Evolutionary conservation across 2,888 invertebrate genomes (phyloP), one percentile per base, ranked within the genome.

Genomic region (Agrenia bidenticulata): DNA sequence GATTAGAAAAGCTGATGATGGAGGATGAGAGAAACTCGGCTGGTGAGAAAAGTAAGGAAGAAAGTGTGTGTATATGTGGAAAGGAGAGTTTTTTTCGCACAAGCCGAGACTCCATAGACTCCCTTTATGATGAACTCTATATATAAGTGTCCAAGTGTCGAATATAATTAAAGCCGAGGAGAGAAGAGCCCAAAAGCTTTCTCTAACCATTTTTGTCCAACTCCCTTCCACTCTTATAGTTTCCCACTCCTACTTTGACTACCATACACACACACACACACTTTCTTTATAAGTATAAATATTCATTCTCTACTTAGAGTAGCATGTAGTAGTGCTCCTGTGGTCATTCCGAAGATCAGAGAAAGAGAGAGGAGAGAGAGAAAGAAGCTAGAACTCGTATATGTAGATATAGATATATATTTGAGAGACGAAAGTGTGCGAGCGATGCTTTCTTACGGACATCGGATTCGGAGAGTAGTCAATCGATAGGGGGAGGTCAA

Each of bases 401-500:
- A n/a, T n/a, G n/a, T n/a, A n/a, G n/a, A n/a, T n/a, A n/a, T n/a
- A n/a, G n/a, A n/a, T n/a, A 4, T 32, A 4, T 32, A 11, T 11
- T 11, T 32, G 59, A 59, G 63, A 71, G 45, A 39, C 15, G 39
- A 39, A 15, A 51, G 24, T 24, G 51, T 15, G 9, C 5, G 19
- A 17, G 51, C 23, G 9, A 19, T 23, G 51, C 17, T 45, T 45
- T 45, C 45, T 45, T 45, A 45, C 51, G 24, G 19, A 19, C 13
- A 23, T 51, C 19, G 51, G 51, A 51, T 51, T 21, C 24, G 51
- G 45, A 45, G 51, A 51, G 51, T 55, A 27, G 70, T 70, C 69
- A 74, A 74, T 74, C 74, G 74, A 74, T 72, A 72, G 66, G 70
- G 74, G 71, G 73, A 73, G 74, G 74, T 74, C 74, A 74, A 74